These are phyloP conservation scores for Bugulina stolonifera DNA, from an alignment of 2,888 invertebrate genomes.

Conservation along the genomic window DNA sequence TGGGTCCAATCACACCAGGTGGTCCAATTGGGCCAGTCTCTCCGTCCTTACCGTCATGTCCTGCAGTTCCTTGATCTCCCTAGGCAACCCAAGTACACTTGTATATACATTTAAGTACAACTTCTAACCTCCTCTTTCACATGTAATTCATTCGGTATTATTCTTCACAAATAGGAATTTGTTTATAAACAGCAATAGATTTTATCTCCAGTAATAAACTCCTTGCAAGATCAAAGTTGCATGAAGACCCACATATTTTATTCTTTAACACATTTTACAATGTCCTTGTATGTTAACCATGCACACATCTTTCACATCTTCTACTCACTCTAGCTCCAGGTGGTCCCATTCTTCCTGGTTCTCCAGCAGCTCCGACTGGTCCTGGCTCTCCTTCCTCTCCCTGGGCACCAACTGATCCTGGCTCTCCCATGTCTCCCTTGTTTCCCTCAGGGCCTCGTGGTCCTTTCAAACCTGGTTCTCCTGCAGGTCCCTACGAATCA, in stretches of 20 bases:
- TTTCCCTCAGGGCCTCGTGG: background rate
- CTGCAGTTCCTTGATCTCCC: conserved; percentile 25
- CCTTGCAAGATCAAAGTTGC: no score
- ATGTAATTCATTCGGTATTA: no score
- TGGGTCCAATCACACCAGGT: conserved; percentile 27
- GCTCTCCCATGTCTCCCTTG: conserved; percentile 1
- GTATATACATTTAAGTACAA: no score
- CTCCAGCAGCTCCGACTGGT: conserved; percentile 11
- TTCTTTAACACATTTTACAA: no score
- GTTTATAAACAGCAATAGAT: no score
- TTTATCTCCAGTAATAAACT: no score
- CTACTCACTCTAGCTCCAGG: conserved; percentile 7
- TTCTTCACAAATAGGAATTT: no score
- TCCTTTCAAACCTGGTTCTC: conserved; percentile 8
- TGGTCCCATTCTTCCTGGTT: background rate
- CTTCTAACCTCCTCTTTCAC: no score
- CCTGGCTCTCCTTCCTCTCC: conserved; percentile 14
- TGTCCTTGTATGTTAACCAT: no score
- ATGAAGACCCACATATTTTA: no score
- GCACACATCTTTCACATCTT: background rate
- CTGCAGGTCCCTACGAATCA: no score
- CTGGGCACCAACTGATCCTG: conserved; percentile 9
- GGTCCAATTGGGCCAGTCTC: conserved; percentile 26
- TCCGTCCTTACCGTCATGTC: conserved; percentile 26
- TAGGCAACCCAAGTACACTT: no score